Base-by-base conservation (phyloP, 2,888 invertebrate genomes). In the Leucozona laternaria region DNA sequence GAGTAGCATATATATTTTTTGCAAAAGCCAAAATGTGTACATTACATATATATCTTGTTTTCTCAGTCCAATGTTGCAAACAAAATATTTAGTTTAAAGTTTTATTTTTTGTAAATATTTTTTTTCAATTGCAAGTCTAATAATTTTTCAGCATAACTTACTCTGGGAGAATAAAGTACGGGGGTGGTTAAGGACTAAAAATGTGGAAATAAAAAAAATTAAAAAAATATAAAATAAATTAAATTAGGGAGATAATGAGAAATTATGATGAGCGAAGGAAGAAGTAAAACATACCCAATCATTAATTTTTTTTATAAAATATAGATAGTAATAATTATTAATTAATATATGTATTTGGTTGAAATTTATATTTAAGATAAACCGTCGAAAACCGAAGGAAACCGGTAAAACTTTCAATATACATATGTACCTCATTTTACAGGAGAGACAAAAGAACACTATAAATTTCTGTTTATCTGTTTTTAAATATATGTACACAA, bases 271-370 rank as follows among this genome's bases (percentile, higher is more conserved):
- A 37, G 40, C 20, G 37, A 60, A 58, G 34, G 83, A 88, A 72
- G 88, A 89, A 88, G 87, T 80, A 82, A 25, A 53, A 89, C 88
- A 86, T 88, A 89, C 76, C 80, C 72, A 84, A 76, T 76, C 50
- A 79, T 76, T 83, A 40, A 53, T 70, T 70, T 45, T 50, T 17
- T 17, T 57, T 34, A 17, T 57, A 57, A 57, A 53, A 53, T 53
- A 53, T 28, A 28, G 53, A 45, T 68, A 50, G 10, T 68, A 79
- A 43, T 68, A 66, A 25, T 15, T 50, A 28, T 13, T 50, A 50
- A 50, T 50, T 72, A 60, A 58, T 68, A 75, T 75, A 72, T 70
- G 10, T n/a, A n/a, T n/a, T 64, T 57, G 53, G n/a, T 57, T 53
- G 22, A 53, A 50, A 28, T 25, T 28, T n/a, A 15, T 28, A 4